Evolutionary conservation across 2,797 vertebrate species (phyloP).

Genomic region (Cryptoprocta ferox): DNA sequence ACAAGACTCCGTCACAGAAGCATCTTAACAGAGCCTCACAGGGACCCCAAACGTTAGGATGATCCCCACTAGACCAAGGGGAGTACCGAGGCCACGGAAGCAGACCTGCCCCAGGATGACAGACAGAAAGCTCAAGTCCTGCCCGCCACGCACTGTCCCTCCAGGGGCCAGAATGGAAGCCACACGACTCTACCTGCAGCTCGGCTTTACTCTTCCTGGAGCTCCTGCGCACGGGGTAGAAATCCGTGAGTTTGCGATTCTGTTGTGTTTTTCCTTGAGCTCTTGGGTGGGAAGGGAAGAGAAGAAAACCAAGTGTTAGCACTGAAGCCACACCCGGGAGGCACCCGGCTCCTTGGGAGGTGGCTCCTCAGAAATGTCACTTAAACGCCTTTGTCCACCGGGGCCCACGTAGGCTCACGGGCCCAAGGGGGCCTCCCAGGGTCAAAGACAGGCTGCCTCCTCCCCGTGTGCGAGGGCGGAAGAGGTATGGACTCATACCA

Average conservation of each 20-base stretch:
- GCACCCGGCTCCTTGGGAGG: not conserved
- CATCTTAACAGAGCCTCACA: fast-evolving
- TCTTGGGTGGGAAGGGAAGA: slow-evolving; percentile 81
- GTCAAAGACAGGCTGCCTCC: not conserved
- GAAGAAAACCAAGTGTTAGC: not conserved
- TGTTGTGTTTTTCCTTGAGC: slow-evolving; percentile 88
- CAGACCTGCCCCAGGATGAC: too few species aligned
- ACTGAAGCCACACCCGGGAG: fast-evolving
- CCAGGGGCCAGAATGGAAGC: fast-evolving
- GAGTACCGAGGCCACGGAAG: not conserved
- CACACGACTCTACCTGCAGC: slow-evolving; percentile 89
- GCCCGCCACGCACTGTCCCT: fast-evolving
- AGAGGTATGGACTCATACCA: not conserved
- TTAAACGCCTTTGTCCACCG: not conserved
- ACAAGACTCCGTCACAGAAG: not conserved
- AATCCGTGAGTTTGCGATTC: slow-evolving; percentile 97
- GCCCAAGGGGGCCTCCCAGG: not conserved
- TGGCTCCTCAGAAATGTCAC: not conserved
- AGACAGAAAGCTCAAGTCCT: not conserved
- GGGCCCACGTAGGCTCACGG: not conserved
- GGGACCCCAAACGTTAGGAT: fast-evolving
- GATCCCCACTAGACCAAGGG: fast-evolving
- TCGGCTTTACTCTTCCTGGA: slow-evolving; percentile 95
- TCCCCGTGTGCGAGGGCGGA: fast-evolving
- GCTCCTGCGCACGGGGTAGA: slow-evolving; percentile 96